Evolutionary conservation across 2,797 vertebrate species (phyloP).

Genomic region (Pantherophis vulpinus): DNA sequence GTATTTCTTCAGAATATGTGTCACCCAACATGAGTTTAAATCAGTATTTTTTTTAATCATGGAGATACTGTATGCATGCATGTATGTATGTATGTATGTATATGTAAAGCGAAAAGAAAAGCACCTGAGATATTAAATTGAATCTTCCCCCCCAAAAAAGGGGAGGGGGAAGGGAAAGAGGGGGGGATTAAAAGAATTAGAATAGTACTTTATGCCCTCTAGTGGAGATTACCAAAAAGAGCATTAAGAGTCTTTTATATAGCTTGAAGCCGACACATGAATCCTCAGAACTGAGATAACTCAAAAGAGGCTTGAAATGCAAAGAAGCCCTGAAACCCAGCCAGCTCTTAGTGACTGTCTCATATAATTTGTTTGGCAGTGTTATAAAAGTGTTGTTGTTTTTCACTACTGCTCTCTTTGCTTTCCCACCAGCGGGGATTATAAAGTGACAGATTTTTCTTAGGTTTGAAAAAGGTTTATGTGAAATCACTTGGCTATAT

Average conservation of each 20-base stretch:
- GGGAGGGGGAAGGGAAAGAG: neutral
- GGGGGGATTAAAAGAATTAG: neutral
- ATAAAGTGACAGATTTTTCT: neutral
- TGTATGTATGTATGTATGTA: neutral
- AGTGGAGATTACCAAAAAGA: conserved; percentile 38
- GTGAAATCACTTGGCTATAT: neutral
- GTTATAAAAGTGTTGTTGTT: neutral
- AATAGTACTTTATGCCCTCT: conserved; percentile 66
- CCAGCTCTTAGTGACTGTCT: neutral
- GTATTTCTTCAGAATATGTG: conserved; percentile 1
- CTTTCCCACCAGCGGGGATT: neutral
- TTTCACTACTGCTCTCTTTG: neutral
- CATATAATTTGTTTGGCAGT: neutral
- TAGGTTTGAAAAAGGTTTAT: neutral
- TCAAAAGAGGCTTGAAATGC: neutral
- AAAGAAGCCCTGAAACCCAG: neutral
- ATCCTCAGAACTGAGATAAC: neutral
- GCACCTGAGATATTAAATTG: rapidly evolving
- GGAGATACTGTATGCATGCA: neutral
- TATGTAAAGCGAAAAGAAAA: neutral
- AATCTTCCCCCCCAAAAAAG: neutral
- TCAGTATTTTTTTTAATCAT: conserved; percentile 31
- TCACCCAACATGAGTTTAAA: conserved; percentile 14
- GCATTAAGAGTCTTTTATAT: neutral
- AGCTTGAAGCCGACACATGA: neutral